phyloP scores from a whole-genome alignment of 2,888 invertebrate genomes.

The Candidula unifasciata region DNA sequence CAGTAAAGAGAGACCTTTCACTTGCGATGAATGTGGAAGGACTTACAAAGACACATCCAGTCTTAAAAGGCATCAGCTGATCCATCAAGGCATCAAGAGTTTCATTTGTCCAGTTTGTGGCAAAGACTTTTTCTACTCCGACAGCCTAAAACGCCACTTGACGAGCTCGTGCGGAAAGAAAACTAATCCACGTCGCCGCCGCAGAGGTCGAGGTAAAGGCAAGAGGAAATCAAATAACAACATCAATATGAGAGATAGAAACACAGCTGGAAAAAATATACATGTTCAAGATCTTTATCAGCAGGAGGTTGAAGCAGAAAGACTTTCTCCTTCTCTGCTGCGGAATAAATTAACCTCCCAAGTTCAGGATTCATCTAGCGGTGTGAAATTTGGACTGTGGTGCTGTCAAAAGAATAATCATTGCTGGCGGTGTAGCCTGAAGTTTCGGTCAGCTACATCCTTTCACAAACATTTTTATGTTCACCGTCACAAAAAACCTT shows the following conservation, averaged over 20 bases:
- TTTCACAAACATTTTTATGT: conserved; percentile 23
- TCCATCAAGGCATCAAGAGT: conserved; percentile 44
- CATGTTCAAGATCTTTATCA: not conserved
- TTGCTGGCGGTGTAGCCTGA: conserved; percentile 43
- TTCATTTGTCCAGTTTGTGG: conserved; percentile 44
- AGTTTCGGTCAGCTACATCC: not conserved
- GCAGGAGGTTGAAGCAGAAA: not conserved
- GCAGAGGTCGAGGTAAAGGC: not conserved
- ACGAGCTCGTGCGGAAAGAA: conserved; percentile 36
- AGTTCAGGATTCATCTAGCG: not conserved
- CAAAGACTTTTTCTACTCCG: conserved; percentile 48
- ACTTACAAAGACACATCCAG: conserved; percentile 51
- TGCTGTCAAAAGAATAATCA: conserved; percentile 31
- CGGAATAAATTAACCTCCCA: not conserved
- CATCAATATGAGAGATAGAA: conserved; percentile 26
- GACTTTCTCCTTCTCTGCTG: too few relatives aligned
- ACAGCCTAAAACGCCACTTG: conserved; percentile 48
- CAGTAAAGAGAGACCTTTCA: conserved; percentile 34
- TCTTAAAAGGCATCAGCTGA: conserved; percentile 42
- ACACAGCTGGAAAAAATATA: not conserved
- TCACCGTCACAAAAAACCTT: conserved; percentile 36
- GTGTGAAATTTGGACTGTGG: conserved; percentile 12
- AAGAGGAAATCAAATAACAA: conserved; percentile 28
- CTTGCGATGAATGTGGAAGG: conserved; percentile 40
- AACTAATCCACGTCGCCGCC: not conserved